These are phyloP conservation scores for Scopus umbretta DNA, from an alignment of 2,113 vertebrate species.

Conservation along the genomic window DNA sequence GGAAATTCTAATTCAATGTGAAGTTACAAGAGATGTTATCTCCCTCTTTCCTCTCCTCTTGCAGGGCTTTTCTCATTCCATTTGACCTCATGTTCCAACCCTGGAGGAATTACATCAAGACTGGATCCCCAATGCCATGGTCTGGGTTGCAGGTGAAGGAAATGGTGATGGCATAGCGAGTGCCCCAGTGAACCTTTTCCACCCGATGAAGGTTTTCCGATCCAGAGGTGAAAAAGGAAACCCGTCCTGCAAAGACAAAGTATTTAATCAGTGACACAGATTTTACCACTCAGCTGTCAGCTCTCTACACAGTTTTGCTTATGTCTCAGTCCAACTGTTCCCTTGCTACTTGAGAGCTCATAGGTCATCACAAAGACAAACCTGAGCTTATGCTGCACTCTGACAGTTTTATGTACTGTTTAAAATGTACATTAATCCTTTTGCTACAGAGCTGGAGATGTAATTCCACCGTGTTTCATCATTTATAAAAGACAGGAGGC, in stretches of 20 bases:
- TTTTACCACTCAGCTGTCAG: background rate
- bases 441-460: background rate
- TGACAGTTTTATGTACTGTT: background rate
- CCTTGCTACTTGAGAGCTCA: background rate
- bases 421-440: background rate
- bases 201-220: constrained; percentile 95
- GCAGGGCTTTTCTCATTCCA: constrained; percentile 15
- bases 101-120: constrained; percentile 47
- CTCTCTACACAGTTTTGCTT: background rate
- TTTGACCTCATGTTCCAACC: background rate
- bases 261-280: background rate
- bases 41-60: background rate
- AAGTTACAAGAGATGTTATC: background rate
- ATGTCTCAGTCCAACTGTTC: background rate
- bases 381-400: background rate
- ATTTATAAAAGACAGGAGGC: background rate
- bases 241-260: constrained; percentile 76
- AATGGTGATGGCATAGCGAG: constrained; percentile 92
- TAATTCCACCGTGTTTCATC: background rate
- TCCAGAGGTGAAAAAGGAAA: constrained; percentile 97
- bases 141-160: constrained; percentile 92
- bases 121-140: constrained; percentile 83
- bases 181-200: constrained; percentile 92
- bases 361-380: background rate
- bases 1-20: background rate